A percentile compares a stretch with the other conserved stretches of the same genome.
Conservation (phyloP, 2,888 invertebrate species). For the Conus canariensis region DNA sequence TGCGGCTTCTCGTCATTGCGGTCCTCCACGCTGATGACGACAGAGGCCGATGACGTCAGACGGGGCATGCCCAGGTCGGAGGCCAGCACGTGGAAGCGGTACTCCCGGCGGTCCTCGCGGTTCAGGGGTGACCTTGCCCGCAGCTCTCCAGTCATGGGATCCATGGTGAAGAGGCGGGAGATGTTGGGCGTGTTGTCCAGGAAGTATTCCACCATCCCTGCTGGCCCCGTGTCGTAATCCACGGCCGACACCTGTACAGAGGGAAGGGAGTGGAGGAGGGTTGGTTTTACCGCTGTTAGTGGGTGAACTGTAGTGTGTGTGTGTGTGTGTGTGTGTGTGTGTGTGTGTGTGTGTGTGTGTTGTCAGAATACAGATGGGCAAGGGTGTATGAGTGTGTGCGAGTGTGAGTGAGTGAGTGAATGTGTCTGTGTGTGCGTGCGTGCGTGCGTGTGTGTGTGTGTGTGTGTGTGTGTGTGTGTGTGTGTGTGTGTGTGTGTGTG, state of each 20-base stretch:
- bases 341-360: too few relatives aligned
- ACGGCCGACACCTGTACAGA: constrained; percentile 82
- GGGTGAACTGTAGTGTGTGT: background rate
- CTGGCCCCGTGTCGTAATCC: constrained; percentile 81
- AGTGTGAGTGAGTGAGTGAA: too few relatives aligned
- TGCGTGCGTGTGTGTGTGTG: background rate
- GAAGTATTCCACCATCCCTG: constrained; percentile 81
- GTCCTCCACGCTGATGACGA: constrained; percentile 92
- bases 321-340: background rate
- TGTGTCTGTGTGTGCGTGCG: background rate
- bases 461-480: too few relatives aligned
- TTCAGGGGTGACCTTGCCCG: constrained; percentile 91
- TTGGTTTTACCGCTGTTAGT: background rate
- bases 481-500: too few relatives aligned
- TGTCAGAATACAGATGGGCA: too few relatives aligned
- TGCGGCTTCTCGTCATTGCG: constrained; percentile 96
- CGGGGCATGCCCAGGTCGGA: constrained; percentile 85
- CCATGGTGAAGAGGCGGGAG: constrained; percentile 91
- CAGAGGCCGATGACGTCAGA: constrained; percentile 85
- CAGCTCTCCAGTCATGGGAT: constrained; percentile 89
- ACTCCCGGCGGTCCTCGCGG: constrained; percentile 89
- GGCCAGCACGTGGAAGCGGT: constrained; percentile 91
- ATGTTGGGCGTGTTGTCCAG: constrained; percentile 78
- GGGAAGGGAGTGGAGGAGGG: background rate
- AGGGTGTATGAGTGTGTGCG: too few relatives aligned